Evolutionary conservation across 2,888 invertebrate genomes (phyloP).

Genomic region (Pollenia griseotomentosa): DNA sequence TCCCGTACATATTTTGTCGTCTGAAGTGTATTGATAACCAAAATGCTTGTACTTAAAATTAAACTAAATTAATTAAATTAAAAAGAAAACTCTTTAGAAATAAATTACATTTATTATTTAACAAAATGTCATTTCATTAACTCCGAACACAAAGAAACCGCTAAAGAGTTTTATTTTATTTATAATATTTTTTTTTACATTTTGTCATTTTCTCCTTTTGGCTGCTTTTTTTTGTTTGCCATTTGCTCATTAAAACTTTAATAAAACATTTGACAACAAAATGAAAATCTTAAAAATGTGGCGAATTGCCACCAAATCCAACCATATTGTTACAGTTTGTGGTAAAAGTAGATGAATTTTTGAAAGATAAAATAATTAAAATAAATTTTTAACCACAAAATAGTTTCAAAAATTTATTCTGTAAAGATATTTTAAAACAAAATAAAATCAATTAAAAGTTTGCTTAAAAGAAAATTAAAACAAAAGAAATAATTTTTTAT

Average conservation of each 20-base stretch:
- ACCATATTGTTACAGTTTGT: constrained; percentile 44
- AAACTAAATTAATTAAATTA: too few species aligned
- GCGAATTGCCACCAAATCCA: constrained; percentile 17
- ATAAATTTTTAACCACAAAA: neutral
- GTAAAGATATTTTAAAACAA: neutral
- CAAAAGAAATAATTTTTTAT: neutral
- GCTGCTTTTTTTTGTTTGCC: neutral
- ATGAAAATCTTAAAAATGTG: neutral
- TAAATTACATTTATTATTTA: neutral
- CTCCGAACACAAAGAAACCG: constrained; percentile 23
- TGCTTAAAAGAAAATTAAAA: neutral
- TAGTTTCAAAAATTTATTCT: neutral
- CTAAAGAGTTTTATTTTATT: constrained; percentile 31
- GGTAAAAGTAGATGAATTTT: constrained; percentile 6
- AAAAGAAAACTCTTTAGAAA: too few species aligned
- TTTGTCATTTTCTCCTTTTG: too few species aligned
- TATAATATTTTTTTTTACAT: neutral
- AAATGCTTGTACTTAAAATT: too few species aligned
- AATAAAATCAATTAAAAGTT: constrained; percentile 15
- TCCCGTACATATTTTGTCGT: too few species aligned
- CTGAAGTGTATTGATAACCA: too few species aligned
- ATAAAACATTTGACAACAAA: neutral
- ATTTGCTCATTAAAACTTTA: constrained; percentile 44
- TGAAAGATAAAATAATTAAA: neutral
- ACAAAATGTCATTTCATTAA: constrained; percentile 25